These are phyloP conservation scores for Emydocephalus ijimae DNA, from an alignment of 2,113 vertebrate genomes.

Conservation along the genomic window DNA sequence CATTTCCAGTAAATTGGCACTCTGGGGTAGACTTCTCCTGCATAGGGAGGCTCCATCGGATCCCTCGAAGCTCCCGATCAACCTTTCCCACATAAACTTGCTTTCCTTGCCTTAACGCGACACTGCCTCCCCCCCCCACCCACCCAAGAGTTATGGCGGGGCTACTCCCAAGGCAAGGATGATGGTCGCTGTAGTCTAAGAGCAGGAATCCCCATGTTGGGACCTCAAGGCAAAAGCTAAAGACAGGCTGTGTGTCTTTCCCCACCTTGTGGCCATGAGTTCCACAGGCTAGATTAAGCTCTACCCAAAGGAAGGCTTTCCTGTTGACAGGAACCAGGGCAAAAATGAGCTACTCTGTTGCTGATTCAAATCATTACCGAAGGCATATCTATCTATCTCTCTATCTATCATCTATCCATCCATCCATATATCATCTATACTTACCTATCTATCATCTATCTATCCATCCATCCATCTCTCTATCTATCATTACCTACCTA, in stretches of 20 bases:
- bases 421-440: too few relatives aligned
- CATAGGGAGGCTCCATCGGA: not conserved
- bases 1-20: not conserved
- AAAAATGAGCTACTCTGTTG: not conserved
- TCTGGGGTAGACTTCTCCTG: not conserved
- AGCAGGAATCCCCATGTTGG: not conserved
- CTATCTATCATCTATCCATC: too few relatives aligned
- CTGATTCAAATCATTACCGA: not conserved
- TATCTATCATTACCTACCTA: too few relatives aligned
- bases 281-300: not conserved
- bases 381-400: too few relatives aligned
- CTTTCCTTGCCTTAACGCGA: not conserved
- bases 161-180: not conserved
- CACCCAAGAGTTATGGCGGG: not conserved
- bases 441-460: too few relatives aligned
- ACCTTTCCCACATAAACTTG: not conserved
- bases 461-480: too few relatives aligned
- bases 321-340: not conserved
- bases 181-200: not conserved
- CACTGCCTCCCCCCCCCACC: not conserved
- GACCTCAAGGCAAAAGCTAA: not conserved
- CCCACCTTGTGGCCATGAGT: not conserved
- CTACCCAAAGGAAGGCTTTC: not conserved
- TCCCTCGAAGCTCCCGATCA: not conserved
- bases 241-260: not conserved